Conservation (phyloP, 2,113 vertebrate species). For the Peromyscus maniculatus region DNA sequence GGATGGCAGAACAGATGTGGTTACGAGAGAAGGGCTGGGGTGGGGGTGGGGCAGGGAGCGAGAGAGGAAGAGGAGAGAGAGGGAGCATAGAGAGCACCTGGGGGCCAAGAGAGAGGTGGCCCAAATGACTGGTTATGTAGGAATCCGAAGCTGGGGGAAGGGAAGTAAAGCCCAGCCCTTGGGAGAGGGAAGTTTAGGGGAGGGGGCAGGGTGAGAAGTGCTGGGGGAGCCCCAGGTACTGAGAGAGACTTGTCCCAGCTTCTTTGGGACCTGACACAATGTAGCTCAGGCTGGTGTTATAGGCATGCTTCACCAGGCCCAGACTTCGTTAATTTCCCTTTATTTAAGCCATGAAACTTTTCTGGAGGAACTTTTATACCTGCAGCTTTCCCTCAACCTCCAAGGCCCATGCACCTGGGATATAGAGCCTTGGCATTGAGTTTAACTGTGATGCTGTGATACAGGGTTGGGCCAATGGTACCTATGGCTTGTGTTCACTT, state of each 20-base stretch:
- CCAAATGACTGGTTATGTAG: neutral
- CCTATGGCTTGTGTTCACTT: neutral
- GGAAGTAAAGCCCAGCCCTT: neutral
- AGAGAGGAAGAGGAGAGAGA: neutral
- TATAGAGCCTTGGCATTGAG: neutral
- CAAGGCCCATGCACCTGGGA: neutral
- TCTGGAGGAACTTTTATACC: neutral
- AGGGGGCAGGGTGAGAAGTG: neutral
- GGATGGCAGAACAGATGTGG: too few relatives aligned
- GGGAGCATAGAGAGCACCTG: neutral
- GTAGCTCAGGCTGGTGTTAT: neutral
- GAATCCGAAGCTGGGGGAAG: too few relatives aligned
- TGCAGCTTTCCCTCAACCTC: neutral
- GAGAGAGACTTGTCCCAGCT: neutral
- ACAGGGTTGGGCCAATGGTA: neutral
- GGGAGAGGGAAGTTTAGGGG: neutral
- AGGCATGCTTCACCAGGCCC: neutral
- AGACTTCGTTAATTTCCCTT: neutral
- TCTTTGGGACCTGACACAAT: neutral
- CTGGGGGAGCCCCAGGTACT: neutral
- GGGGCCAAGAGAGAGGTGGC: neutral
- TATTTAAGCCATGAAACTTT: slow-evolving; percentile 3
- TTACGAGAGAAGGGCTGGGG: too few relatives aligned
- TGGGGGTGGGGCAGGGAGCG: neutral
- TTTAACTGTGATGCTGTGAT: neutral